Percentiles rank a stretch among this genome's conserved stretches.
phyloP scores from a whole-genome alignment of 2,888 invertebrate species.

The Morpho achilles region DNA sequence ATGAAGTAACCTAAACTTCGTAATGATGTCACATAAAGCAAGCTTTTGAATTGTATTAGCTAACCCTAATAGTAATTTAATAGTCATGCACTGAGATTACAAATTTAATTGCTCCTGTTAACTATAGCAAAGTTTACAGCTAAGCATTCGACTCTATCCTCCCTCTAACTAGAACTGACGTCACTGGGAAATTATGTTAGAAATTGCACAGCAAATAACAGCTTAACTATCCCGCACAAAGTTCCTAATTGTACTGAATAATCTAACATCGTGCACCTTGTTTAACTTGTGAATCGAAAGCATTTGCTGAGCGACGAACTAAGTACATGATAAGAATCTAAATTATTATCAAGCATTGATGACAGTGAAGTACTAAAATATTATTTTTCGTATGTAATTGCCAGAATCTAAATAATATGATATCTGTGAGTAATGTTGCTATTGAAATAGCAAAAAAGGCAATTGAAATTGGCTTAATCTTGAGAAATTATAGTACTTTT shows the following conservation, averaged over 20 bases:
- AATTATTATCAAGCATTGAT: not conserved
- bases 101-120: slow-evolving; percentile 16
- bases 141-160: slow-evolving; percentile 8
- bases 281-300: slow-evolving; percentile 16
- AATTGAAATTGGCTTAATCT: too few species aligned
- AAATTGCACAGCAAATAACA: slow-evolving; percentile 22
- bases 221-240: slow-evolving; percentile 23
- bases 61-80: slow-evolving; percentile 1
- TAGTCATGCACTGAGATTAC: slow-evolving; percentile 6
- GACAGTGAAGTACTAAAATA: not conserved
- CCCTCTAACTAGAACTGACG: slow-evolving; percentile 10
- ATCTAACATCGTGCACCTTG: slow-evolving; percentile 20
- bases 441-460: too few species aligned
- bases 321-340: not conserved
- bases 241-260: slow-evolving; percentile 31
- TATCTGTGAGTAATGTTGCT: too few species aligned
- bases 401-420: too few species aligned
- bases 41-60: not conserved
- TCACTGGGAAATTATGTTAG: slow-evolving; percentile 21
- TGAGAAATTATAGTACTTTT: too few species aligned
- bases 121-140: slow-evolving; percentile 17
- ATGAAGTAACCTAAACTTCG: too few species aligned
- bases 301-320: slow-evolving; percentile 5
- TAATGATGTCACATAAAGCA: too few species aligned
- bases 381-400: not conserved